phyloP scores from a whole-genome alignment of 2,113 vertebrate species.

The Prochilodus magdalenae region DNA sequence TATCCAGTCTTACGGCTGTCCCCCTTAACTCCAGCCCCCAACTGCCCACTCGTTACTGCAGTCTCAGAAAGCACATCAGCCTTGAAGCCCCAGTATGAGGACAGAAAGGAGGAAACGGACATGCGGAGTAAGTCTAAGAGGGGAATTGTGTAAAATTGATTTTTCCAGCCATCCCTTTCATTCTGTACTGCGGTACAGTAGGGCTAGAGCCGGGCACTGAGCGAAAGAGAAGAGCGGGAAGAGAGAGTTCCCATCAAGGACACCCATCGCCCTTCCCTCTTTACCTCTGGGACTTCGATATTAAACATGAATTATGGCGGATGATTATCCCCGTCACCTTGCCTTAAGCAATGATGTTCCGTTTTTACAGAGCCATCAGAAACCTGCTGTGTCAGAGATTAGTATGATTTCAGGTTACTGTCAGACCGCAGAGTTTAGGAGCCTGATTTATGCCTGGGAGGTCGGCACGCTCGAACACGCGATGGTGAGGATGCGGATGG shows the following conservation, averaged over 20 bases:
- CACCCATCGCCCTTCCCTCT: conserved; percentile 66
- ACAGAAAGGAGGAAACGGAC: no score
- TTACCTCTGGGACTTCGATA: conserved; percentile 80
- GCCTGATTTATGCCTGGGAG: conserved; percentile 61
- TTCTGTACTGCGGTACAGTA: not conserved
- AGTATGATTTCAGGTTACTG: conserved; percentile 78
- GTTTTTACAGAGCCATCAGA: conserved; percentile 82
- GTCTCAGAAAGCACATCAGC: no score
- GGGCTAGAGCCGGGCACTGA: conserved; percentile 51
- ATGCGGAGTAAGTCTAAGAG: not conserved
- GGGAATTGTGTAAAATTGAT: not conserved
- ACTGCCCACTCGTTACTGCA: no score
- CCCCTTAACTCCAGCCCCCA: no score
- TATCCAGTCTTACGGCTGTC: no score
- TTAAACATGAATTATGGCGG: conserved; percentile 87
- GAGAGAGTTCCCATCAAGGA: conserved; percentile 81
- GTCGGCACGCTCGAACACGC: not conserved
- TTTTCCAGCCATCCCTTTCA: not conserved
- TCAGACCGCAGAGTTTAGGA: conserved; percentile 56
- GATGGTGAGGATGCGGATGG: no score
- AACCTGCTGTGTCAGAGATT: conserved; percentile 86
- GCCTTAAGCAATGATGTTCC: conserved; percentile 87
- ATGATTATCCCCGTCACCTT: conserved; percentile 88
- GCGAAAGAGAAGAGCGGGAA: conserved; percentile 62
- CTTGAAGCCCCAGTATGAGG: no score